Evolutionary conservation across 2,797 vertebrate species (phyloP).

Genomic region (Eulemur mongoz): DNA sequence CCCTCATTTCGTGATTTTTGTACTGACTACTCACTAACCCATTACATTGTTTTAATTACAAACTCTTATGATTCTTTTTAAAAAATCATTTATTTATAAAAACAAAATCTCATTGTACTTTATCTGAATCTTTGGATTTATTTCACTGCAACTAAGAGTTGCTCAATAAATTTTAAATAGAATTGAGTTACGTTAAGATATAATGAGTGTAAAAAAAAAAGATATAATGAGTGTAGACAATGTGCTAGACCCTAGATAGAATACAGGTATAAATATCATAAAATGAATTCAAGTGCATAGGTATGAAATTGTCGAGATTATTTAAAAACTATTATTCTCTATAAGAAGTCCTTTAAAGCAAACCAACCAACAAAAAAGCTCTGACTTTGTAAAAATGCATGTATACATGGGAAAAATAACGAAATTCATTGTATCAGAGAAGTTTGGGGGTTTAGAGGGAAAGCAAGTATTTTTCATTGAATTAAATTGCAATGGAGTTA

Average conservation of each 20-base stretch:
- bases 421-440: background rate
- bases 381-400: background rate
- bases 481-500: background rate
- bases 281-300: background rate
- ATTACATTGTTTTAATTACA: background rate
- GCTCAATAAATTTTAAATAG: conserved; percentile 11
- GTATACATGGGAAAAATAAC: background rate
- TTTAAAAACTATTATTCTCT: background rate
- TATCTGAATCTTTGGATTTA: background rate
- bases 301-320: background rate
- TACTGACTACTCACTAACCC: background rate
- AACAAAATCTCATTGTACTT: background rate
- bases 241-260: background rate
- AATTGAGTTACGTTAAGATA: background rate
- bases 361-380: background rate
- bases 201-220: background rate
- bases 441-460: background rate
- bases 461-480: background rate
- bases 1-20: background rate
- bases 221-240: background rate
- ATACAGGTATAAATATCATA: background rate
- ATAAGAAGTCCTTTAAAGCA: background rate
- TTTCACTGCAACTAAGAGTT: background rate
- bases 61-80: background rate
- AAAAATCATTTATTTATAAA: background rate